Base-by-base conservation (phyloP, 2,113 vertebrate species). In the Stictonetta naevosa region DNA sequence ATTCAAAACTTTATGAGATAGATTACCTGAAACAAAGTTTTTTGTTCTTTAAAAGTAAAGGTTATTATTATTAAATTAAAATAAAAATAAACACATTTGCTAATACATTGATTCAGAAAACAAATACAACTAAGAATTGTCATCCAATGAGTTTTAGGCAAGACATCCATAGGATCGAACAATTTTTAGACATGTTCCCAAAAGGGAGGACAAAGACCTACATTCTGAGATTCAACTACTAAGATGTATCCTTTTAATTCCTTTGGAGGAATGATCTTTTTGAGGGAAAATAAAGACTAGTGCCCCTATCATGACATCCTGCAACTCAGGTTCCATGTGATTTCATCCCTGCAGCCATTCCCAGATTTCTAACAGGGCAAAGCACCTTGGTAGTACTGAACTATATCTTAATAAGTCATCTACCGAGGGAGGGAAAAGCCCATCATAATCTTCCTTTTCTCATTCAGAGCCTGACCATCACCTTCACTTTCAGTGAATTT, bases 1-100 rank as follows among this genome's bases (percentile, higher is more conserved):
- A 14, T 83, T 90, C 67, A 98, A 97, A 91, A 98, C 84, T 50
- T 95, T 98, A 6, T 95, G 95, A 81, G 95, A 88, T 15, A 94
- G 34, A 29, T 94, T 88, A 90, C 95, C 98, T 98, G 96, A 42
- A 97, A 92, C 36, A 94, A 81, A 73, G 50, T 82, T 25, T 90
- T 82, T 15, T 67, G 34, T 56, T 73, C 7, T 74, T 91, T 29
- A 74, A 88, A 21, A 93, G 48, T 11, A 79, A 6, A 31, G 11
- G 3, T 36, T 13, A 60, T 21, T 22, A 48, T 21, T 48, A 21
- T 48, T 48, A 48, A 48, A 21, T 48, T 48, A 21, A 48, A 48
- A 21, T 29, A 72, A 88, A 21, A 95, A 50, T 11, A 79, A 6
- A 29, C 48, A 50, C 4, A 18, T 82, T 72, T 68, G 5, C 25